phyloP scores from a whole-genome alignment of 1,140 invertebrate species.

The Mya arenaria region DNA sequence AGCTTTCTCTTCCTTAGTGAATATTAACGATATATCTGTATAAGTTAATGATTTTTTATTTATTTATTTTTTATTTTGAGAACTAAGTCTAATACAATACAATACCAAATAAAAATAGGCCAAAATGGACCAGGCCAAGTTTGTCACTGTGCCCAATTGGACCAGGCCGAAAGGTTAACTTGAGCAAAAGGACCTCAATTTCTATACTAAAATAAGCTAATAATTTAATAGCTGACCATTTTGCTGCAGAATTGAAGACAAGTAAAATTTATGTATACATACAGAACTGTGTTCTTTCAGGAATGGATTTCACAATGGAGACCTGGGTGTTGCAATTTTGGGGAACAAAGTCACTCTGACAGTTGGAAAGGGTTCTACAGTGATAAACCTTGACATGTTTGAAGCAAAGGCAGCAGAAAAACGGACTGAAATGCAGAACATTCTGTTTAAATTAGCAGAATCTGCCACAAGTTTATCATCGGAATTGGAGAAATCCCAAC shows the following conservation, averaged over 20 bases:
- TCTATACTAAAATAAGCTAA: too few relatives aligned
- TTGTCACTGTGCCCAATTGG: neutral
- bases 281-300: conserved; percentile 69
- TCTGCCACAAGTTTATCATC: conserved; percentile 59
- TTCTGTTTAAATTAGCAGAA: conserved; percentile 73
- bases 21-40: too few relatives aligned
- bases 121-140: neutral
- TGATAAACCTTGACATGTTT: conserved; percentile 70
- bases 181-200: neutral
- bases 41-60: too few relatives aligned
- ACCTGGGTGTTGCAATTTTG: conserved; percentile 63
- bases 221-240: neutral
- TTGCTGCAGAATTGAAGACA: neutral
- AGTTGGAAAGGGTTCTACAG: conserved; percentile 66
- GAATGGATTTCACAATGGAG: conserved; percentile 68
- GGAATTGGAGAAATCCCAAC: conserved; percentile 66
- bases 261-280: too few relatives aligned
- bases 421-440: conserved; percentile 70
- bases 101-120: too few relatives aligned
- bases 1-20: too few relatives aligned
- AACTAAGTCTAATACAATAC: too few relatives aligned
- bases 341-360: conserved; percentile 70
- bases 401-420: conserved; percentile 75
- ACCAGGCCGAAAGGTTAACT: neutral
- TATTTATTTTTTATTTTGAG: too few relatives aligned